Evolutionary conservation across 2,888 invertebrate genomes (phyloP), one percentile per base, ranked within the genome.

Genomic region (Drosophila sordidapex): DNA sequence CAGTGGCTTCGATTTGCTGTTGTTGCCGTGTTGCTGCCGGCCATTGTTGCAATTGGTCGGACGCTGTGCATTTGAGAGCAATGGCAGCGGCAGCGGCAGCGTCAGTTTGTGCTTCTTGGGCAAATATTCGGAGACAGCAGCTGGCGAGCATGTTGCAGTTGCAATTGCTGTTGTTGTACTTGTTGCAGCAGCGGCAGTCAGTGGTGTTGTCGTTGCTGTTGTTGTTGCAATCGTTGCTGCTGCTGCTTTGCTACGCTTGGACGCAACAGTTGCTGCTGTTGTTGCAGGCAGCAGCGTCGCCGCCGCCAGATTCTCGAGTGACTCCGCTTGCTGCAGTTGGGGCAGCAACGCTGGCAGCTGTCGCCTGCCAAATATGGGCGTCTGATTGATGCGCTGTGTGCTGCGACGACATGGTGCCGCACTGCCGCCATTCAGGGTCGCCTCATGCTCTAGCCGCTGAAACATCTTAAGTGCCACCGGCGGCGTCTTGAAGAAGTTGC

Each of bases 321-420:
- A 91, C 49, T 93, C 93, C 0, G 93, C 91, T 21, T 93, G 93
- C 35, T 83, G 82, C 53, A 91, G 81, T 35, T 87, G 82, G 1
- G 68, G 63, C 36, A 35, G 4, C 2, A 31, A 58, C 38, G 52
- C n/a, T 13, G 88, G 70, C 33, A 85, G 65, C 27, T 83, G 82
- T 4, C 91, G 90, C 1, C 93, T 79, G 0, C 92, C 93, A 70
- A 93, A 93, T 33, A 93, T 92, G 0, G 93, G 93, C 10, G 93
- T 93, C 63, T 93, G 93, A 82, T 93, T 92, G n/a, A 93, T 89
- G 57, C 93, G 91, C 78, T 92, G 91, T 0, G 90, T 83, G 25
- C 25, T 74, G 33, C 40, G 64, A 1, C 48, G 64, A 1, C 60
- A 81, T 10, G 75, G 73, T 10, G 83, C 68, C 4, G 74, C 36